Evolutionary conservation across 2,797 vertebrate species (phyloP).

Genomic region (Sebastes taczanowskii): DNA sequence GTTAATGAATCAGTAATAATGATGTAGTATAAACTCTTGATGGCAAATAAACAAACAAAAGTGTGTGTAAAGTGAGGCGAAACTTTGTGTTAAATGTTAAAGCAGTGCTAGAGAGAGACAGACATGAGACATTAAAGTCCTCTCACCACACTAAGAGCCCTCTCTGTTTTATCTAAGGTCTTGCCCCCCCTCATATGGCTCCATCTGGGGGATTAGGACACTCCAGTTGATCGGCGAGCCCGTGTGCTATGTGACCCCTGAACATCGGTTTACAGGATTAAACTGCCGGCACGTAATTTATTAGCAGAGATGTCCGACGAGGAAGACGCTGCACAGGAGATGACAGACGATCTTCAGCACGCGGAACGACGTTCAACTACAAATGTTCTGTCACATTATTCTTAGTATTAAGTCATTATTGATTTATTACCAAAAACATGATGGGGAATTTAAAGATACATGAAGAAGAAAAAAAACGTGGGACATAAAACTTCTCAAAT

Average conservation of each 20-base stretch:
- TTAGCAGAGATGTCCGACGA: constrained; percentile 15
- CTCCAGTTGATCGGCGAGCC: constrained; percentile 9
- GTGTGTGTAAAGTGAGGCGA: rapidly evolving
- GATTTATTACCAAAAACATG: not conserved
- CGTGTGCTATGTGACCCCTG: constrained; percentile 34
- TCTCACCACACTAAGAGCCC: not conserved
- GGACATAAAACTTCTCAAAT: not conserved
- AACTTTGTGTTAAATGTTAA: not conserved
- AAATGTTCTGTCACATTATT: not conserved
- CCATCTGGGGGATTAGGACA: constrained; percentile 39
- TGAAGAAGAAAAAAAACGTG: not conserved
- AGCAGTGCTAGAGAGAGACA: not conserved
- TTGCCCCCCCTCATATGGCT: not conserved
- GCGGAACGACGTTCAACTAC: not conserved
- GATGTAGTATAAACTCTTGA: not conserved
- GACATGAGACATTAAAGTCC: constrained; percentile 1
- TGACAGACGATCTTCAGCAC: not conserved
- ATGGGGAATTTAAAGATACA: not conserved
- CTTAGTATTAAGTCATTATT: not conserved
- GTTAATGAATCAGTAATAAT: not conserved
- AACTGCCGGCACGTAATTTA: constrained; percentile 35
- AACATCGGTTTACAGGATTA: constrained; percentile 29
- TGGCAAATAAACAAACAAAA: not conserved
- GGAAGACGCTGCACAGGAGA: not conserved
- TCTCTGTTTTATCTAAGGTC: constrained; percentile 3